Percentiles rank a stretch among this genome's conserved stretches.
These are phyloP conservation scores for Dipodomys spectabilis DNA, from an alignment of 2,113 vertebrate genomes.

Conservation along the genomic window DNA sequence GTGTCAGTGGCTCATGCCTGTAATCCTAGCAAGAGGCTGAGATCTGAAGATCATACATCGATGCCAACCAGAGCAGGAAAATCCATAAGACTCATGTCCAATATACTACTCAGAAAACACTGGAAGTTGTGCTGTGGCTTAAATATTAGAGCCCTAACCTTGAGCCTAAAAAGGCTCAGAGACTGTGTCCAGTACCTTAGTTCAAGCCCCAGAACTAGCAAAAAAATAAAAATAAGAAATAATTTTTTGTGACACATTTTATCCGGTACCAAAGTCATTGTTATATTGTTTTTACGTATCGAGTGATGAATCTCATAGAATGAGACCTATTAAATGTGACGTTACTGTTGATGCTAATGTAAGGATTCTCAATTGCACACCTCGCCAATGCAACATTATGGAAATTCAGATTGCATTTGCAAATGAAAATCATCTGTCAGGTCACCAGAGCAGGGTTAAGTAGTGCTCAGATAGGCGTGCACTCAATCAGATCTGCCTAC, in stretches of 20 bases:
- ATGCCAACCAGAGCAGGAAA: too few relatives aligned
- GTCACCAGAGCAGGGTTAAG: background rate
- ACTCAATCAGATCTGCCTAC: too few relatives aligned
- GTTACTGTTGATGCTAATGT: background rate
- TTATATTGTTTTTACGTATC: background rate
- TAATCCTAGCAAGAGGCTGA: too few relatives aligned
- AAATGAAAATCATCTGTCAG: constrained; percentile 31
- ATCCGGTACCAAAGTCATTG: background rate
- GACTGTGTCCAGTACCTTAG: too few relatives aligned
- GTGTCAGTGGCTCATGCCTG: too few relatives aligned
- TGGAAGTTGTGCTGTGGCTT: too few relatives aligned
- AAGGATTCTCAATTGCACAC: background rate
- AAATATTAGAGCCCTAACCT: too few relatives aligned
- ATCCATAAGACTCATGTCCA: too few relatives aligned
- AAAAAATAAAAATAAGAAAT: background rate
- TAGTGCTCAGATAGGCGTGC: background rate
- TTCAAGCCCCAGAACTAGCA: too few relatives aligned
- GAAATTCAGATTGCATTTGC: background rate
- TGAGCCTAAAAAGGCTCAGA: too few relatives aligned
- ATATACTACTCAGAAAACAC: too few relatives aligned
- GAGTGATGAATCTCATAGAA: background rate
- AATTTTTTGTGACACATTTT: background rate
- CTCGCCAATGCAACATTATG: background rate
- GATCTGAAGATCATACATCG: too few relatives aligned
- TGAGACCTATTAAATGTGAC: background rate